Conservation (phyloP, 2,113 vertebrate species). For the Colinus virginianus region DNA sequence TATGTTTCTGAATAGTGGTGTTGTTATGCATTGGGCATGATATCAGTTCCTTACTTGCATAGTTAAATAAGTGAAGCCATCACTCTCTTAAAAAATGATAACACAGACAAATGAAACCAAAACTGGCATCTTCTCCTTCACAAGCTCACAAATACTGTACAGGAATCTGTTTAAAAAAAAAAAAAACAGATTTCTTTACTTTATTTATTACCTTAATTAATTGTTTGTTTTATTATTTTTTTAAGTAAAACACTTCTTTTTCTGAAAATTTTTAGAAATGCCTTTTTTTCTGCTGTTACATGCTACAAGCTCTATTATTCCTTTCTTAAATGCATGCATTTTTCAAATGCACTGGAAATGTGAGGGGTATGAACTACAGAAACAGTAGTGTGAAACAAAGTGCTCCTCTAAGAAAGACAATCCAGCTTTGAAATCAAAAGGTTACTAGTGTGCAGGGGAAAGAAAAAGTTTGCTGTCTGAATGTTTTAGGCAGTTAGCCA, state of each 20-base stretch:
- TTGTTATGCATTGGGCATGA: conserved; percentile 77
- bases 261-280: not conserved
- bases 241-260: not conserved
- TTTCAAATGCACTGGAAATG: not conserved
- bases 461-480: not conserved
- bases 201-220: not conserved
- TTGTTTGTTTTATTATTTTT: not conserved
- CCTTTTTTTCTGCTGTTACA: not conserved
- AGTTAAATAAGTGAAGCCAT: conserved; percentile 70
- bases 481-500: not conserved
- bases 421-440: not conserved
- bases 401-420: not conserved
- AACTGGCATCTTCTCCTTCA: conserved; percentile 15
- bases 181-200: too few relatives aligned
- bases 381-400: not conserved
- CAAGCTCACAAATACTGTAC: not conserved
- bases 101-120: conserved; percentile 30
- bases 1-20: conserved; percentile 80
- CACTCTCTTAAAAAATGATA: conserved; percentile 62
- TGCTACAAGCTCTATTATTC: not conserved
- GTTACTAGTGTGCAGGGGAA: not conserved
- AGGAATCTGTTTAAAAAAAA: conserved; percentile 4
- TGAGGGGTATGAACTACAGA: not conserved
- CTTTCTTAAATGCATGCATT: not conserved
- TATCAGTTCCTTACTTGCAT: conserved; percentile 60